Percentiles rank a stretch among this genome's conserved stretches.
Evolutionary conservation across 30 jellyfish, hydroid and myxozoan species (phyloP).

Genomic region (Aurelia aurita): DNA sequence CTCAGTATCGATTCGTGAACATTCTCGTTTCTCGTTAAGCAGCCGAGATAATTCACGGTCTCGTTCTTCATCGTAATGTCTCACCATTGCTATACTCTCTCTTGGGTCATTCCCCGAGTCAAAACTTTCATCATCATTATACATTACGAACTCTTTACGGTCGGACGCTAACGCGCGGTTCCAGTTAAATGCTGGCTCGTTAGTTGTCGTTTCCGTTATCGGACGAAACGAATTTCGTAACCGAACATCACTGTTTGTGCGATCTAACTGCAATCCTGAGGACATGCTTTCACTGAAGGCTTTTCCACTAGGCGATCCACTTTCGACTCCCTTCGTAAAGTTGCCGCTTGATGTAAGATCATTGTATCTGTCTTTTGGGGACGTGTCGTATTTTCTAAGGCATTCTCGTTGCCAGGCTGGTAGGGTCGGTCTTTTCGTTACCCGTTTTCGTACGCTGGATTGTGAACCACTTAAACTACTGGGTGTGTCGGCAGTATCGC

Average conservation of each 20-base stretch:
- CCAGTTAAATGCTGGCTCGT: slow-evolving; percentile 12
- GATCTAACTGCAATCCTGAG: too few relatives aligned
- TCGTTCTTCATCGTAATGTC: too few relatives aligned
- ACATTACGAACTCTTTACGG: slow-evolving; percentile 13
- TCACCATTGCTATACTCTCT: too few relatives aligned
- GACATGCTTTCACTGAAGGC: too few relatives aligned
- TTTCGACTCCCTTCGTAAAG: background rate
- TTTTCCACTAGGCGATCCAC: too few relatives aligned
- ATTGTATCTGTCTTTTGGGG: background rate
- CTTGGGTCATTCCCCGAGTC: slow-evolving; percentile 4
- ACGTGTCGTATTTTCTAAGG: slow-evolving; percentile 42
- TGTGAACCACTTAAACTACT: slow-evolving; percentile 44
- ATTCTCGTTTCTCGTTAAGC: too few relatives aligned
- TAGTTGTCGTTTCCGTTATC: background rate
- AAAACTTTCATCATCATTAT: background rate
- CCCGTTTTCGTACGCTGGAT: slow-evolving; percentile 32
- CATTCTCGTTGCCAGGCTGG: slow-evolving; percentile 76
- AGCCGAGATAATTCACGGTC: too few relatives aligned
- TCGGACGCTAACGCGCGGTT: slow-evolving; percentile 1
- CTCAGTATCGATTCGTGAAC: too few relatives aligned
- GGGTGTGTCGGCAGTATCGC: slow-evolving; percentile 48
- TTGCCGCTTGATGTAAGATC: slow-evolving; percentile 57
- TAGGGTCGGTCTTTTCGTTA: slow-evolving; percentile 45
- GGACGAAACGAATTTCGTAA: slow-evolving; percentile 8
- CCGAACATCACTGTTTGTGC: background rate